Evolutionary conservation across 2,113 vertebrate genomes (phyloP).

Genomic region (Papio anubis): DNA sequence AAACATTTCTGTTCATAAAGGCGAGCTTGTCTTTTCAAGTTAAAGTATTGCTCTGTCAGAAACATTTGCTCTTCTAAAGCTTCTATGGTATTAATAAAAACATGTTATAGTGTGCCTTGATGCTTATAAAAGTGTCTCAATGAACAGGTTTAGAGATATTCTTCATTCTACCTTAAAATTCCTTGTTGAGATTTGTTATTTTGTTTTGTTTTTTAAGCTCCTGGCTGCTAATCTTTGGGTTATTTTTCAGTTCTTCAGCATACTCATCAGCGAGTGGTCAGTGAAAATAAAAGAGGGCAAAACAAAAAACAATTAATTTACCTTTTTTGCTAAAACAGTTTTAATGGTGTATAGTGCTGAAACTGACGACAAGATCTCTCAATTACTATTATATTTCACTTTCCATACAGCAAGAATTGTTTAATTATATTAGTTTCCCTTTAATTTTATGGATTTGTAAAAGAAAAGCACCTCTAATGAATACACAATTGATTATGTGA

Average conservation of each 20-base stretch:
- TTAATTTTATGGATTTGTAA: neutral
- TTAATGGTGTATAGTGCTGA: neutral
- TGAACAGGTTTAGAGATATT: neutral
- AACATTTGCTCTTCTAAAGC: slow-evolving; percentile 40
- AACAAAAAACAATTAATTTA: neutral
- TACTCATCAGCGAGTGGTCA: neutral
- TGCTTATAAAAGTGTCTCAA: neutral
- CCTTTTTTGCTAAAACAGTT: neutral
- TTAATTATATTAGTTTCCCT: neutral
- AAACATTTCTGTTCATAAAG: slow-evolving; percentile 26
- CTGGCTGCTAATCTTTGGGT: neutral
- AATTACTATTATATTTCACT: neutral
- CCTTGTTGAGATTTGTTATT: neutral
- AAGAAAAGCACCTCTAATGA: neutral
- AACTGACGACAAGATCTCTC: neutral
- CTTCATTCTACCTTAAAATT: neutral
- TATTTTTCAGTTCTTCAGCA: neutral
- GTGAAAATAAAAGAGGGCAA: neutral
- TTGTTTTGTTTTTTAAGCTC: neutral
- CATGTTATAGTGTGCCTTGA: neutral
- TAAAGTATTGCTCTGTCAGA: neutral
- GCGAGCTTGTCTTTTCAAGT: neutral
- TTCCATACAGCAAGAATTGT: neutral
- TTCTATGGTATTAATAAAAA: slow-evolving; percentile 49
- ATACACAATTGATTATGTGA: neutral